These are phyloP conservation scores for Acanthosepion pharaonis DNA, from an alignment of 2,888 invertebrate genomes.

Conservation along the genomic window DNA sequence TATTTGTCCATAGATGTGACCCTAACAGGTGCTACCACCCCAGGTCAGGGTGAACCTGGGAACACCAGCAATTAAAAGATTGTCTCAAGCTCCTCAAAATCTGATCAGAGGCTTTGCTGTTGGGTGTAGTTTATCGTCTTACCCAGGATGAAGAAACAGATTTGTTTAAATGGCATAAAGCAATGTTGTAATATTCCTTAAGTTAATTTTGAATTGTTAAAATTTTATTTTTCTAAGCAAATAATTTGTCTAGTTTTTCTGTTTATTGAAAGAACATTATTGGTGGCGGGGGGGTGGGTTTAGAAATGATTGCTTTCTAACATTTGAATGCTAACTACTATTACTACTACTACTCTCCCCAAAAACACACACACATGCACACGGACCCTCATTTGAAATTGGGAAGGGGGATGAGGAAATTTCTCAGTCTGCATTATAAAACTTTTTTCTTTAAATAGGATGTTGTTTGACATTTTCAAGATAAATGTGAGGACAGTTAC, in stretches of 20 bases:
- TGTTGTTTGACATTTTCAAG: conserved; percentile 33
- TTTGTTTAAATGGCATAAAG: too few species aligned
- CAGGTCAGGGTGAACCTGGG: too few species aligned
- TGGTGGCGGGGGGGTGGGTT: neutral
- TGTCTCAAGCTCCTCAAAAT: too few species aligned
- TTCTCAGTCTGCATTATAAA: neutral
- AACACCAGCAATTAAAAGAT: too few species aligned
- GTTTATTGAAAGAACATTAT: neutral
- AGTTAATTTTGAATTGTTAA: neutral
- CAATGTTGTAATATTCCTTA: neutral
- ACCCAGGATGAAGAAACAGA: too few species aligned
- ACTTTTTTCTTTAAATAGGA: neutral
- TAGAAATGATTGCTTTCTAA: neutral
- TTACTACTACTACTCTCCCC: neutral
- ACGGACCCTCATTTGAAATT: neutral
- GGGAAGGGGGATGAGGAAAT: neutral
- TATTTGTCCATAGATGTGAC: too few species aligned
- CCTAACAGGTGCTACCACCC: too few species aligned
- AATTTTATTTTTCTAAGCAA: neutral
- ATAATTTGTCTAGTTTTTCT: neutral
- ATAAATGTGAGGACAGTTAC: neutral
- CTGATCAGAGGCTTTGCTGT: too few species aligned
- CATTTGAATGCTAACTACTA: neutral
- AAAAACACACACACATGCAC: neutral
- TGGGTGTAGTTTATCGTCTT: too few species aligned